phyloP scores from a whole-genome alignment of 2,113 vertebrate species.

The Mormoops blainvillei region DNA sequence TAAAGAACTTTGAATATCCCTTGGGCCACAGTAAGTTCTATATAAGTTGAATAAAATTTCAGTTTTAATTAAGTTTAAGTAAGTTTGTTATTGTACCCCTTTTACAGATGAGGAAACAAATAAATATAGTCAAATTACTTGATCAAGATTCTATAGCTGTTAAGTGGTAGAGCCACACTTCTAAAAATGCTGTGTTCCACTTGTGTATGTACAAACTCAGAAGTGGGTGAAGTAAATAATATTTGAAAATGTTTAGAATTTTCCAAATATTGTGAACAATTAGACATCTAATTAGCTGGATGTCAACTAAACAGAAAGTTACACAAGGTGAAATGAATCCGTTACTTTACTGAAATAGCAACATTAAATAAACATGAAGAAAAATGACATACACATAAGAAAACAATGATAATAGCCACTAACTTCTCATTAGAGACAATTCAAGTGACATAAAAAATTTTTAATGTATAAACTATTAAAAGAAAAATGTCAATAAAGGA shows the following conservation, averaged over 20 bases:
- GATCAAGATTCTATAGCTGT: background rate
- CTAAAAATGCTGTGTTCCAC: background rate
- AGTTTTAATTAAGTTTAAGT: background rate
- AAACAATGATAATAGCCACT: background rate
- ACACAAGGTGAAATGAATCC: background rate
- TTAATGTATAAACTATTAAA: background rate
- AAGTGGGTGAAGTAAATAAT: background rate
- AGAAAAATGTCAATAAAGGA: background rate
- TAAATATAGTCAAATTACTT: background rate
- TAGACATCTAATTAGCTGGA: background rate
- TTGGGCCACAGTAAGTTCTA: background rate
- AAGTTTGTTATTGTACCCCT: background rate
- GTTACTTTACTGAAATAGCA: background rate
- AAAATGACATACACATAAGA: background rate
- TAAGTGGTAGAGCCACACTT: background rate
- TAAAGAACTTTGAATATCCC: background rate
- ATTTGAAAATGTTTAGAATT: background rate
- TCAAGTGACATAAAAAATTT: background rate
- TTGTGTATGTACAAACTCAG: background rate
- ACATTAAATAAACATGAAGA: background rate
- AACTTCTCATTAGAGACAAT: background rate
- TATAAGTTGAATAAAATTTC: background rate
- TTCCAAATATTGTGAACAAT: background rate
- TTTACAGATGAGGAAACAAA: background rate
- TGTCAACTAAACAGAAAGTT: background rate